Base-by-base conservation (phyloP, 2,888 invertebrate genomes). In the Himalopsyche tibetana region DNA sequence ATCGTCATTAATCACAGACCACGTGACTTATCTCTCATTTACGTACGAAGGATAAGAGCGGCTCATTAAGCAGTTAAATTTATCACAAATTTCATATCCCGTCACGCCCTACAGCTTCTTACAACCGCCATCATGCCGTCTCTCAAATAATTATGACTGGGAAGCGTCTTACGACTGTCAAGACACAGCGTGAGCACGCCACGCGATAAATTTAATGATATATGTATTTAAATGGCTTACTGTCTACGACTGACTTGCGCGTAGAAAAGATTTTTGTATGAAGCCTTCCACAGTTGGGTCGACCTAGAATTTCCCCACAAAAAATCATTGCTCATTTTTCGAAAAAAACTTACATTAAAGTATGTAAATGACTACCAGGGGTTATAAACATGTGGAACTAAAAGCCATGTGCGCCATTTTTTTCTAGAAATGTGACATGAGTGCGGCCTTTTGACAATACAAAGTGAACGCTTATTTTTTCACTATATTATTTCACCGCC, bases 31-130 rank as follows among this genome's bases (percentile, higher is more conserved):
- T 88, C 86, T 87, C 74, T 38, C 51, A 9, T 11, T 80, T 55
- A 85, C 88, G 86, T 84, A 83, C 80, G 86, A 74, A 85, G 88
- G 87, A 87, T 88, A 88, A 88, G 87, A 80, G 87, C 74, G 86
- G 88, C 88, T 88, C 88, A 88, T 88, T 88, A 88, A 86, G 88
- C 88, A 87, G 87, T 88, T 87, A 86, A 86, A 87, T 88, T 88
- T 88, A 87, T 88, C 88, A 84, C 85, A 83, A 85, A 83, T 85
- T 86, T 88, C 88, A 87, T 88, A 88, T 88, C 86, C 86, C 84
- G 87, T 81, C 88, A 87, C 88, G 88, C 88, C 88, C 88, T 28
- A n/a, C 63, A 63, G 63, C 15, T 63, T 63, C 63, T 63, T 63
- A 63, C 63, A 63, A 63, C 63, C 63, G 63, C 63, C 63, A 63